Evolutionary conservation across 2,113 vertebrate genomes (phyloP).

Genomic region (Arvicanthis niloticus): DNA sequence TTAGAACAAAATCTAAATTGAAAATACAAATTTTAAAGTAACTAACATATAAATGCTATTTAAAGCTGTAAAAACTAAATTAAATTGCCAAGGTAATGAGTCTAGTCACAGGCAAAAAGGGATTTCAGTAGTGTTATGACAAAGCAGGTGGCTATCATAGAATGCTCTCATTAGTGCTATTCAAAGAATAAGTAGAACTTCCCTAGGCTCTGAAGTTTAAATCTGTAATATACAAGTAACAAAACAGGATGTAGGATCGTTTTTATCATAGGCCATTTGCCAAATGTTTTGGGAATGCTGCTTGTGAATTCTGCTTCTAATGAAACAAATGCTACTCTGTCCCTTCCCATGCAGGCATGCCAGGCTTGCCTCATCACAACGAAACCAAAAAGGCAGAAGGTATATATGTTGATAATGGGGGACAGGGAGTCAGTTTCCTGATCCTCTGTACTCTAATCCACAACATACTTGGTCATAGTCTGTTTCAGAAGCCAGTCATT

Average conservation of each 20-base stretch:
- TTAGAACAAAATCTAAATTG: neutral
- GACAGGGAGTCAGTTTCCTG: neutral
- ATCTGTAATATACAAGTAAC: neutral
- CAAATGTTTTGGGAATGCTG: neutral
- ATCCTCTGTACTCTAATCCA: neutral
- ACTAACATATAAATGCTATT: neutral
- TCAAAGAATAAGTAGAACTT: neutral
- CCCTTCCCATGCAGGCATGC: accelerated
- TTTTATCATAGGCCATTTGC: neutral
- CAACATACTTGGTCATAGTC: neutral
- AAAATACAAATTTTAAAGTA: slow-evolving; percentile 13
- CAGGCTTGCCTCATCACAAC: neutral
- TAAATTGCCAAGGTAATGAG: neutral
- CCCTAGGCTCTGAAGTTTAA: neutral
- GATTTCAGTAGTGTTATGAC: neutral
- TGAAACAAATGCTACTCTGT: neutral
- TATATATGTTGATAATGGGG: too few relatives aligned
- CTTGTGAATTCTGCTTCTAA: neutral
- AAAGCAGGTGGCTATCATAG: neutral
- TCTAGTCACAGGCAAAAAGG: neutral
- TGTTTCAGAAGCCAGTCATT: neutral
- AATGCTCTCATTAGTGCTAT: neutral
- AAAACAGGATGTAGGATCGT: neutral
- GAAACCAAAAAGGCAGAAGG: neutral
- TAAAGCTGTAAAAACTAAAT: neutral